Conservation (phyloP, 2,797 vertebrate species). For the Xenops minutus region DNA sequence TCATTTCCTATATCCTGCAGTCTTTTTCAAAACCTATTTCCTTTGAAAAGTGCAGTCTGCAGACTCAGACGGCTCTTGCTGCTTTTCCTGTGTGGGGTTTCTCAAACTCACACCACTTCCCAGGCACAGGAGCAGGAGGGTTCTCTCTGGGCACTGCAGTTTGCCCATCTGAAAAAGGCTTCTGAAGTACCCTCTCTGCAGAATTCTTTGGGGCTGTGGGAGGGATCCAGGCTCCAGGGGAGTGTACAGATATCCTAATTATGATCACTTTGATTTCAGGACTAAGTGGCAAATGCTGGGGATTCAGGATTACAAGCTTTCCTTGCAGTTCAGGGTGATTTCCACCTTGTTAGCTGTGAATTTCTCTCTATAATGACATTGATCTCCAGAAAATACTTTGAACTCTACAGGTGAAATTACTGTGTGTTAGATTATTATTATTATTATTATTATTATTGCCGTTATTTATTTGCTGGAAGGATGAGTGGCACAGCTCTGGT, state of each 20-base stretch:
- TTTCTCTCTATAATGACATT: not conserved
- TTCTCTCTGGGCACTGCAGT: not conserved
- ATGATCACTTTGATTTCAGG: not conserved
- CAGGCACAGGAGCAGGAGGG: not conserved
- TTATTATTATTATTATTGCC: not conserved
- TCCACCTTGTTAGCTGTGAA: not conserved
- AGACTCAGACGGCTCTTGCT: not conserved
- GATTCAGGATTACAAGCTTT: not conserved
- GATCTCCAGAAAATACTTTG: not conserved
- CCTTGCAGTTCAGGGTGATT: not conserved
- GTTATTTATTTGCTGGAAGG: not conserved
- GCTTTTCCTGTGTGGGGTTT: not conserved
- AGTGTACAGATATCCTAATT: fast-evolving
- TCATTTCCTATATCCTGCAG: conserved; percentile 40
- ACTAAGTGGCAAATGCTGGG: not conserved
- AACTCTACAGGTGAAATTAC: not conserved
- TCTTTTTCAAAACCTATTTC: conserved; percentile 24
- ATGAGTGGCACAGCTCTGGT: not conserved
- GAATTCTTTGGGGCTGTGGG: not conserved
- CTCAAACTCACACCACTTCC: not conserved
- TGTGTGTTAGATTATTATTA: not conserved
- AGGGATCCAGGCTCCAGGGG: not conserved
- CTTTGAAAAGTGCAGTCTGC: not conserved
- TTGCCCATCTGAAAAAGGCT: not conserved
- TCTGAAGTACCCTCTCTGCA: not conserved